A percentile compares a stretch with the other conserved stretches of the same genome.
Evolutionary conservation across 2,888 invertebrate genomes (phyloP).

Genomic region (Plebejus argus): DNA sequence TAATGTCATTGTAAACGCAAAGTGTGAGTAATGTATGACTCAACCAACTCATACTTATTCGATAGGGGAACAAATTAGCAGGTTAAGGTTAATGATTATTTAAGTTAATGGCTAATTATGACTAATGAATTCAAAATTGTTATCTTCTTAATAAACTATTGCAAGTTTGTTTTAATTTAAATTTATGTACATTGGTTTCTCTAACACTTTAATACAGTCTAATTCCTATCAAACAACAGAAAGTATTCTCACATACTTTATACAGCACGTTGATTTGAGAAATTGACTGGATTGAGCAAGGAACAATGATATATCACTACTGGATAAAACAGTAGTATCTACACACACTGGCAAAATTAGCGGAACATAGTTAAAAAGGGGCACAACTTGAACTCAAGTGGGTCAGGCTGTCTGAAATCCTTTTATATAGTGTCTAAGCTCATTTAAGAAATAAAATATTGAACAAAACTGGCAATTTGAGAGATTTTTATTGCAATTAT

Average conservation of each 20-base stretch:
- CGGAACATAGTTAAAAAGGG: no score
- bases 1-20: not conserved
- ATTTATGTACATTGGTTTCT: no score
- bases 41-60: not conserved
- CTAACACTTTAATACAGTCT: not conserved
- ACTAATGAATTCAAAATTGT: not conserved
- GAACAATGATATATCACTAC: not conserved
- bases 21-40: not conserved
- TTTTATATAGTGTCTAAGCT: no score
- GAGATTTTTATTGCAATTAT: no score
- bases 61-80: not conserved
- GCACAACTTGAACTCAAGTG: no score
- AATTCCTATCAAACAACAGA: not conserved
- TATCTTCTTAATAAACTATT: no score
- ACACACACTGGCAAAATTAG: no score
- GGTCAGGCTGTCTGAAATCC: no score
- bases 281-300: not conserved
- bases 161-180: no score
- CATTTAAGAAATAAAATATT: no score
- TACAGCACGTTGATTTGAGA: not conserved
- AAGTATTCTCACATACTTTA: not conserved
- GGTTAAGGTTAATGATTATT: constrained; percentile 15
- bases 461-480: no score
- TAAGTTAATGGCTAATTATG: not conserved
- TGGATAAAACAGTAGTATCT: not conserved